Base-by-base conservation (phyloP, 2,797 vertebrate species). In the Glossophaga mutica region DNA sequence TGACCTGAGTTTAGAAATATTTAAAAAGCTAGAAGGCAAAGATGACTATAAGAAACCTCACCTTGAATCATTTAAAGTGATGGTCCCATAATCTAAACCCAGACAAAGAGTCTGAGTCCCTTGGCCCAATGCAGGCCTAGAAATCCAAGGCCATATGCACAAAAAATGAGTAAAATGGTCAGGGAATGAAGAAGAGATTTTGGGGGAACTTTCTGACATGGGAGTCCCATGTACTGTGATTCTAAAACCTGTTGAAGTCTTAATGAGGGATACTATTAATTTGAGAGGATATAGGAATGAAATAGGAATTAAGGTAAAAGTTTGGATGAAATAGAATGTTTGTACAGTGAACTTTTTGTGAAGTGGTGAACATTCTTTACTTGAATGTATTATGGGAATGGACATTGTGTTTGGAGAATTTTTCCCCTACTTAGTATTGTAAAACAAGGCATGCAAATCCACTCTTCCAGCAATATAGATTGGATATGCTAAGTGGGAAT, bases 311-410 rank as follows among this genome's bases (percentile, higher is more conserved):
- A 94, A 77, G 22, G 37, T 62, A 16, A 90, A 90, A 32, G 37
- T 71, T 8, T 73, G 73, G 50, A 78, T 83, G 65, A 93, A 93
- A 90, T 44, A 90, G 70, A 90, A 96, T 44, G 21, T 65, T 52
- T 93, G 18, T 48, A 87, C 3, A 76, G 44, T 37, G 14, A 87
- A 83, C 19, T 91, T 87, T 48, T 87, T 34, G 42, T 78, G 26
- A 96, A 77, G 24, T 67, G 9, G 8, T 67, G 29, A 67, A 55
- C 91, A 39, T 71, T 50, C 32, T 82, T 88, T 73, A 82, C 26
- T 15, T 93, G 39, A 91, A 42, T 87, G n/a, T 65, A 90, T 90
- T 83, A 90, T 42, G 50, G 29, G 39, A 39, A 87, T 24, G 32
- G 42, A 70, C 65, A 82, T 11, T 67, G 26, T 74, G 5, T 83